Evolutionary conservation across 2,797 vertebrate species (phyloP), one percentile per base, ranked within the genome.

Genomic region (Rhodeus uyekii): DNA sequence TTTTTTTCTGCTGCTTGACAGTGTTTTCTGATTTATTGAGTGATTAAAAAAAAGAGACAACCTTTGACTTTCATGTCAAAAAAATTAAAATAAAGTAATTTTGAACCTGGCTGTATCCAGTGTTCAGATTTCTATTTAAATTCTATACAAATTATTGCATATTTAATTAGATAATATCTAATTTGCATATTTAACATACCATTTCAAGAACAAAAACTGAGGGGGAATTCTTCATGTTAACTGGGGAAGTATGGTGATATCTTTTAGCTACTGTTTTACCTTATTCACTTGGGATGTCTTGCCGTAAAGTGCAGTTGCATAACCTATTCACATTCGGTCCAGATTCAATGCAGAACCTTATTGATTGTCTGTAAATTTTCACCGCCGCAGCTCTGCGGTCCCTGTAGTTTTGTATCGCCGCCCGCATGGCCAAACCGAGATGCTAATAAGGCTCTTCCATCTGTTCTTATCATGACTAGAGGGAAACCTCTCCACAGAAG

Each of bases 401-500:
- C 63, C 80, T 76, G 61, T 58, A 82, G 80, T 55, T 34, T 58
- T 67, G 71, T 46, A 34, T 29, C 6, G 32, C 13, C 12, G 55
- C 32, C 22, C 12, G 36, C 79, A 44, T 18, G 29, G 60, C 80
- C 60, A 75, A 69, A 80, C 79, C 14, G 27, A 80, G 64, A 83
- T 80, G 84, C 58, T 85, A 80, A 85, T 76, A 61, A 76, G 67
- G 32, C 68, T 76, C 63, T 80, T 76, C 71, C 76, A 83, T 83
- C 84, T 83, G 76, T 78, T 55, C 61, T 64, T 74, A 71, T 78
- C 71, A 53, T 46, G 29, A 44, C 71, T 80, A 58, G 24, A 80
- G 72, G 71, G 63, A 78, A 63, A 65, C 61, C 69, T 78, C 63
- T 44, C 76, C 63, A 75, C 14, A 8, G 63, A 60, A 63, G 53